phyloP scores from a whole-genome alignment of 2,888 invertebrate species.

The Aporophyla nigra region DNA sequence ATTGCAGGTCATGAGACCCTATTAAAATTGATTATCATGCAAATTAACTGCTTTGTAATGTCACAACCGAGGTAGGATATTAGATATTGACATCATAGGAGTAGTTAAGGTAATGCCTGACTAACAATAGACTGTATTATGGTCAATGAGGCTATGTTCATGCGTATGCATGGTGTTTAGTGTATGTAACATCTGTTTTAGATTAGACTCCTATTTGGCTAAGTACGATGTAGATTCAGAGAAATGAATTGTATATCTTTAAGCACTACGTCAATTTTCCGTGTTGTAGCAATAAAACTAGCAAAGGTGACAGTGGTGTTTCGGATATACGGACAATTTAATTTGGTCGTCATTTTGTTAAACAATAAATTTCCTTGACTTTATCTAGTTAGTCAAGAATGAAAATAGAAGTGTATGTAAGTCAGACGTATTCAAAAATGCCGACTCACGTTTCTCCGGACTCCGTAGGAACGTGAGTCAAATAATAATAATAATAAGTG shows the following conservation, averaged over 20 bases:
- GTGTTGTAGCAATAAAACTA: background rate
- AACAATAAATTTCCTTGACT: background rate
- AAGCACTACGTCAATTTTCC: background rate
- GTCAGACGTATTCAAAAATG: no score
- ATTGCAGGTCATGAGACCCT: conserved; percentile 42
- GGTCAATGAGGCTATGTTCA: background rate
- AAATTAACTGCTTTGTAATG: conserved; percentile 56
- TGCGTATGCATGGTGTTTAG: background rate
- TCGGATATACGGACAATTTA: background rate
- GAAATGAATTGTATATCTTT: background rate
- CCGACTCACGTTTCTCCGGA: no score
- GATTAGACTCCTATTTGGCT: background rate
- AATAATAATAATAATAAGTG: no score
- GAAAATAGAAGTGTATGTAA: no score
- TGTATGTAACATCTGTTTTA: background rate
- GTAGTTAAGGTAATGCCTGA: conserved; percentile 16
- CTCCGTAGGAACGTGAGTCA: no score
- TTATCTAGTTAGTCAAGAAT: background rate
- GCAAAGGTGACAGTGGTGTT: background rate
- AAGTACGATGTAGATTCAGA: background rate
- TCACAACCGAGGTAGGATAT: background rate
- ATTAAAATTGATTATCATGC: conserved; percentile 65
- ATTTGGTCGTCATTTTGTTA: background rate
- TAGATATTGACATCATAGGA: conserved; percentile 9
- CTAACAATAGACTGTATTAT: background rate